A percentile compares a stretch with the other conserved stretches of the same genome.
phyloP scores from a whole-genome alignment of 2,113 vertebrate genomes.

The Archocentrus centrarchus region DNA sequence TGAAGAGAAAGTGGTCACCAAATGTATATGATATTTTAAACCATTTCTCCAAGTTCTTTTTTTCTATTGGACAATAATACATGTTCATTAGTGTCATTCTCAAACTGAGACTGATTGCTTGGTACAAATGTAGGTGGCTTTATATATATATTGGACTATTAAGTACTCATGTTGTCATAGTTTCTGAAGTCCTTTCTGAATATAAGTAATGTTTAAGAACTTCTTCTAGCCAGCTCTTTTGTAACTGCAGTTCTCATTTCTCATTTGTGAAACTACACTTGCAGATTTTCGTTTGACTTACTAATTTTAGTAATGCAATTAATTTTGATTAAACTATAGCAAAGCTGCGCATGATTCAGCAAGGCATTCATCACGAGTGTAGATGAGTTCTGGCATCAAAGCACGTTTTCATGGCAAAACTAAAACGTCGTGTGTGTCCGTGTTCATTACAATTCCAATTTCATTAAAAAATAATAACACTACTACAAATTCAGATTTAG shows the following conservation, averaged over 20 bases:
- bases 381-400: neutral
- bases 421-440: neutral
- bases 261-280: constrained; percentile 3
- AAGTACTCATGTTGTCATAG: constrained; percentile 13
- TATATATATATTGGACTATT: neutral
- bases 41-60: neutral
- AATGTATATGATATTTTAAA: neutral
- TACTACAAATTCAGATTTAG: neutral
- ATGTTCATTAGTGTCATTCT: constrained; percentile 3
- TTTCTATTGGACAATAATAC: neutral
- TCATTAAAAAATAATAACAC: neutral
- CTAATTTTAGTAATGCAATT: constrained; percentile 32
- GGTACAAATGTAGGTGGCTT: neutral
- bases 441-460: neutral
- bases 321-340: neutral
- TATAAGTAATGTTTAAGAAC: neutral
- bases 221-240: neutral
- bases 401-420: neutral
- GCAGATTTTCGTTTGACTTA: neutral
- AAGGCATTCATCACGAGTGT: neutral
- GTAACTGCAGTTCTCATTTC: neutral
- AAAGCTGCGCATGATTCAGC: neutral
- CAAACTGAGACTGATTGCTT: neutral
- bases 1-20: neutral
- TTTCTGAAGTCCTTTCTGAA: constrained; percentile 1